Evolutionary conservation across 2,797 vertebrate species (phyloP).

Genomic region (Enteromius paludinosus): DNA sequence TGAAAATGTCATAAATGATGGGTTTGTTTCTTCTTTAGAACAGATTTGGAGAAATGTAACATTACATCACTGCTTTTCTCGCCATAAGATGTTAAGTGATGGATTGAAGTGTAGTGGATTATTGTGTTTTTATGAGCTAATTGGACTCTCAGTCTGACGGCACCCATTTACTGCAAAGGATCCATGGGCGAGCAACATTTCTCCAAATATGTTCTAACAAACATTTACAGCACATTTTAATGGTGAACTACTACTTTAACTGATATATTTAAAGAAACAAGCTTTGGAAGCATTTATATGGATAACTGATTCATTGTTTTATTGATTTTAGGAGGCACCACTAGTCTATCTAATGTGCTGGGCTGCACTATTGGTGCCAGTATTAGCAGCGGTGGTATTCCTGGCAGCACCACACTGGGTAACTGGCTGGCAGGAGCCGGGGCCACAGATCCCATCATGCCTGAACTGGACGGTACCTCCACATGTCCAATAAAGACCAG

Average conservation of each 20-base stretch:
- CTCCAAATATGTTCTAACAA: neutral
- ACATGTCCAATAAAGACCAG: conserved; percentile 77
- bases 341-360: conserved; percentile 48
- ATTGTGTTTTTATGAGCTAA: neutral
- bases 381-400: conserved; percentile 61
- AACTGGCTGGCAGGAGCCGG: conserved; percentile 73
- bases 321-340: conserved; percentile 45
- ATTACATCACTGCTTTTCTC: neutral
- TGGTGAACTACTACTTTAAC: neutral
- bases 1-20: neutral
- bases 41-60: neutral
- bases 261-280: neutral
- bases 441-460: conserved; percentile 67
- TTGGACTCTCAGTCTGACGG: neutral
- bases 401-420: conserved; percentile 69
- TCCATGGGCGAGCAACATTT: neutral
- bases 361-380: conserved; percentile 37
- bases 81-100: neutral
- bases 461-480: conserved; percentile 75
- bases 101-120: neutral
- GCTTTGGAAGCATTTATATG: neutral
- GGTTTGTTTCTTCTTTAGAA: neutral
- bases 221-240: neutral
- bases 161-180: neutral
- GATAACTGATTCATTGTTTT: neutral